A percentile compares a stretch with the other conserved stretches of the same genome.
phyloP scores from a whole-genome alignment of 1,140 invertebrate species.

The Latrodectus geometricus region DNA sequence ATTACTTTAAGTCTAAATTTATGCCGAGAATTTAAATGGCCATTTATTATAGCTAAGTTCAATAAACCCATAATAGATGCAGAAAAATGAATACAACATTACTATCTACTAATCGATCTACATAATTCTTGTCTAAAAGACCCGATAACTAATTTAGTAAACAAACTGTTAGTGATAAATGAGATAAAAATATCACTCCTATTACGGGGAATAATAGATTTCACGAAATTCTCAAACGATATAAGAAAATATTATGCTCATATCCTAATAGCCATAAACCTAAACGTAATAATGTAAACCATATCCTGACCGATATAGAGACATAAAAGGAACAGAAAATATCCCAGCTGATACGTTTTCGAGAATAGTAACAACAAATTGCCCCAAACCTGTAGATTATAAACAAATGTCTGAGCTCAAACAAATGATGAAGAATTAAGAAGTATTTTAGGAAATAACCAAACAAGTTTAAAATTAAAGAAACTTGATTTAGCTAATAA shows the following conservation, averaged over 20 bases:
- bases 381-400: too few species aligned
- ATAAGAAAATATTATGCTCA: conserved; percentile 1
- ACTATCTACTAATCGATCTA: conserved; percentile 18
- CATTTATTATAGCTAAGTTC: conserved; percentile 44
- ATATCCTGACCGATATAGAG: conserved; percentile 23
- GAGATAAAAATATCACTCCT: background rate
- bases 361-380: conserved; percentile 18
- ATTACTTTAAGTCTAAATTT: too few species aligned
- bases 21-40: conserved; percentile 40
- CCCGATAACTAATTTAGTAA: background rate
- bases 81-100: conserved; percentile 45
- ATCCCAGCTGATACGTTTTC: conserved; percentile 50
- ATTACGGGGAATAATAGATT: background rate
- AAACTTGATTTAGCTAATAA: too few species aligned
- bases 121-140: conserved; percentile 20
- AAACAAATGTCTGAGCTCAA: too few species aligned
- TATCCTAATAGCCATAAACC: background rate
- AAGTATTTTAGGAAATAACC: too few species aligned
- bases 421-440: too few species aligned
- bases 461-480: too few species aligned
- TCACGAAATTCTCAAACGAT: too few species aligned
- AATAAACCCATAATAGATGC: conserved; percentile 48
- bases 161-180: too few species aligned
- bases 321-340: conserved; percentile 64
- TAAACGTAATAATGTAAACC: conserved; percentile 34